A percentile compares a stretch with the other conserved stretches of the same genome.
Evolutionary conservation across 2,797 vertebrate genomes (phyloP).

Genomic region (Girardinus metallicus): DNA sequence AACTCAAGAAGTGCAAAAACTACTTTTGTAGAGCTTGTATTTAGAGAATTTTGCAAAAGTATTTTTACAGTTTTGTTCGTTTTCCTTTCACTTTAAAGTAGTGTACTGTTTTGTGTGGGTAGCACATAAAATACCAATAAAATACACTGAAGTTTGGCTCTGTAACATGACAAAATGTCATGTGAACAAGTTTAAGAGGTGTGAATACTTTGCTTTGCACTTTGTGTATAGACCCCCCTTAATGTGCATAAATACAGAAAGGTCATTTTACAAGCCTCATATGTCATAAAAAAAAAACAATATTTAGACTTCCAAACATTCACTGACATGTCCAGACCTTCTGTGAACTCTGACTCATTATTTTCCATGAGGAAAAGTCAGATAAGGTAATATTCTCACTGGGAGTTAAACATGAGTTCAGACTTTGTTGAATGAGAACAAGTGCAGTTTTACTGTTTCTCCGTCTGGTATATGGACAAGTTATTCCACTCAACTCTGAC

Average conservation of each 20-base stretch:
- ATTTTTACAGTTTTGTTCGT: neutral
- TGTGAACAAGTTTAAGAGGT: neutral
- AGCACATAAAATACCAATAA: neutral
- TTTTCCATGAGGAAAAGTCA: constrained; percentile 23
- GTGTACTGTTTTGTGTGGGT: neutral
- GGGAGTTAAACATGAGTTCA: constrained; percentile 37
- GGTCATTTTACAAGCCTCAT: constrained; percentile 14
- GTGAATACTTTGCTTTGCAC: neutral
- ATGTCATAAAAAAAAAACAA: constrained; percentile 12
- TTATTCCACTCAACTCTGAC: constrained; percentile 5
- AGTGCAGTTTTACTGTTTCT: constrained; percentile 22
- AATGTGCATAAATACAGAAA: constrained; percentile 24
- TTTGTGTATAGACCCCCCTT: neutral
- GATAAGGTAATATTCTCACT: constrained; percentile 30
- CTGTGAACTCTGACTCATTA: constrained; percentile 24
- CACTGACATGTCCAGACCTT: constrained; percentile 37
- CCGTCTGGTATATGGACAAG: constrained; percentile 10
- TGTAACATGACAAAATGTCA: constrained; percentile 1
- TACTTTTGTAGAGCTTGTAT: neutral
- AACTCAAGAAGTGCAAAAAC: neutral
- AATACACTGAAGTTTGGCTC: neutral
- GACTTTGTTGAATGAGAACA: constrained; percentile 24
- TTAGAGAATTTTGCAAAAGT: neutral
- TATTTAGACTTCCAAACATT: constrained; percentile 24
- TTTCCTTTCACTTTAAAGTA: neutral